Conservation (phyloP, 2,797 vertebrate genomes). For the Pelobates cultripes region DNA sequence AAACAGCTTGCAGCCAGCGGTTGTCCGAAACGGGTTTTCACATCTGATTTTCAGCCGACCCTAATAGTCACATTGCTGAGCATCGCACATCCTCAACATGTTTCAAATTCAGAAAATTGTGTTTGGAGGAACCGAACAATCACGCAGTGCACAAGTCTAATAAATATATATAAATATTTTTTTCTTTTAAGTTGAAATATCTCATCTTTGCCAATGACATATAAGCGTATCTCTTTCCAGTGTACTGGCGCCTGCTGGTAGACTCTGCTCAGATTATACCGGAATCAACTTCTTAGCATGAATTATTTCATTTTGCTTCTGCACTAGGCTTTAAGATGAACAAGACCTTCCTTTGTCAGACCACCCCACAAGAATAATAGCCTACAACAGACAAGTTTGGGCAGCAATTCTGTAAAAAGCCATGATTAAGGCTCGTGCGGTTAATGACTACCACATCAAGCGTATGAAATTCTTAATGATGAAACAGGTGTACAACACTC, state of each 20-base stretch:
- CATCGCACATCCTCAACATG: too few relatives aligned
- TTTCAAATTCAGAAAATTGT: too few relatives aligned
- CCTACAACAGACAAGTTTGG: conserved; percentile 65
- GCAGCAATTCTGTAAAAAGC: conserved; percentile 65
- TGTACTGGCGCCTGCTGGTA: conserved; percentile 32
- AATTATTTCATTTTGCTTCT: conserved; percentile 16
- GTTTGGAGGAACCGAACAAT: too few relatives aligned
- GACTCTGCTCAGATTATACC: conserved; percentile 24
- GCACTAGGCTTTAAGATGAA: conserved; percentile 58
- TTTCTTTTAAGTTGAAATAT: not conserved
- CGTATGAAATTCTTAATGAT: conserved; percentile 60
- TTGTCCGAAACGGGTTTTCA: too few relatives aligned
- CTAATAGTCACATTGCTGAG: too few relatives aligned
- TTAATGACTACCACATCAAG: conserved; percentile 66
- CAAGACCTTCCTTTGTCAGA: conserved; percentile 62
- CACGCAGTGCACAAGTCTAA: too few relatives aligned
- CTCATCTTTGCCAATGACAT: not conserved
- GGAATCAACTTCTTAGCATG: conserved; percentile 28
- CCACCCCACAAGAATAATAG: conserved; percentile 52
- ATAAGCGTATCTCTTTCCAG: conserved; percentile 24
- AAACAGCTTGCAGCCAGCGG: too few relatives aligned
- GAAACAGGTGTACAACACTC: conserved; percentile 66
- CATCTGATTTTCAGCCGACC: too few relatives aligned
- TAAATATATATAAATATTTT: too few relatives aligned
- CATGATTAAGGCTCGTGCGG: conserved; percentile 59